Conservation (phyloP, 92 coral and sea anemone genomes). For the Meandrina meandrites region DNA sequence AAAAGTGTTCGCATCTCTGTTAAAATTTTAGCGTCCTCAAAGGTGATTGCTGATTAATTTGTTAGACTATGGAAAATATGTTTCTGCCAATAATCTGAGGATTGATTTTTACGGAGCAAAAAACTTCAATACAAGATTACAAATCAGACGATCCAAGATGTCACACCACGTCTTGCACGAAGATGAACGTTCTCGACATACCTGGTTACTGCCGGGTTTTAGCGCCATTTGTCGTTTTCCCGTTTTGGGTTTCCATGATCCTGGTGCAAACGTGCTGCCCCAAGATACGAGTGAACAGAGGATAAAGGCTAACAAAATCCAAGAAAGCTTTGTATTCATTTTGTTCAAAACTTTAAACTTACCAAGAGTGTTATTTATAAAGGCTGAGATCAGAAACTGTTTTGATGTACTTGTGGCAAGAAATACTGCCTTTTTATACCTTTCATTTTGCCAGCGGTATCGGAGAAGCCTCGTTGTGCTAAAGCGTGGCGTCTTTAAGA, state of each 20-base stretch:
- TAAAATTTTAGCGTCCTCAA: no score
- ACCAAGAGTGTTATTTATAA: neutral
- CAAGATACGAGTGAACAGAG: neutral
- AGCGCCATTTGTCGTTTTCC: neutral
- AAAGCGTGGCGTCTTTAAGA: slow-evolving; percentile 8
- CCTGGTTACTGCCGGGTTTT: neutral
- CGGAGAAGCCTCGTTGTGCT: neutral
- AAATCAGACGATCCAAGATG: no score
- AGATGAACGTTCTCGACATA: neutral
- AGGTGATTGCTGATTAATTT: no score
- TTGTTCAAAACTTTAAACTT: neutral
- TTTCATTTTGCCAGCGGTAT: neutral
- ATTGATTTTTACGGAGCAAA: no score
- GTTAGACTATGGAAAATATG: no score
- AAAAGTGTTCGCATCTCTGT: no score
- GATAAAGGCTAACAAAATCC: slow-evolving; percentile 6
- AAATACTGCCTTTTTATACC: slow-evolving; percentile 9
- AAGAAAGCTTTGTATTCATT: slow-evolving; percentile 12
- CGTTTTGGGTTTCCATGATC: neutral
- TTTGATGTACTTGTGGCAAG: slow-evolving; percentile 9
- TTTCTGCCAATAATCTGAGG: no score
- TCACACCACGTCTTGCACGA: no score
- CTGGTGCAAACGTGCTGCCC: slow-evolving; percentile 10
- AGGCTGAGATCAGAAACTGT: neutral
- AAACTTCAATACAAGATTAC: no score